Percentiles rank a stretch among this genome's conserved stretches.
phyloP scores from a whole-genome alignment of 2,888 invertebrate genomes.

The Atherix ibis region DNA sequence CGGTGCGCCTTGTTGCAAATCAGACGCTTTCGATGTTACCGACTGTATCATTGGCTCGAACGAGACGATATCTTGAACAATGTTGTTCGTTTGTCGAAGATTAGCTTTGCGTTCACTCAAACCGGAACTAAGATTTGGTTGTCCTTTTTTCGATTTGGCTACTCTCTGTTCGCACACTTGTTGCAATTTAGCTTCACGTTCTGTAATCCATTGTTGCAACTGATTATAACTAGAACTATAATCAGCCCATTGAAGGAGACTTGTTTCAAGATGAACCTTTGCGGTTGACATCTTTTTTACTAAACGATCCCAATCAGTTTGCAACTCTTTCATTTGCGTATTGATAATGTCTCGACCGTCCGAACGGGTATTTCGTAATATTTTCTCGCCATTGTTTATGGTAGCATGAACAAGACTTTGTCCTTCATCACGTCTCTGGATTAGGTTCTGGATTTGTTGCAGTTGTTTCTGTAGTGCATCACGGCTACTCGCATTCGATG shows the following conservation, averaged over 20 bases:
- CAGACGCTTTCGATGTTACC: slow-evolving; percentile 83
- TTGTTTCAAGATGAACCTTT: slow-evolving; percentile 80
- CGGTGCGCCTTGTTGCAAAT: slow-evolving; percentile 77
- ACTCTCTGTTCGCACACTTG: slow-evolving; percentile 78
- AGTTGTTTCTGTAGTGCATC: slow-evolving; percentile 70
- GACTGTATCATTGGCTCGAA: slow-evolving; percentile 96
- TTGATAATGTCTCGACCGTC: slow-evolving; percentile 81
- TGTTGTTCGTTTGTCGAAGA: slow-evolving; percentile 78
- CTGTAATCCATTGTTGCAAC: slow-evolving; percentile 86
- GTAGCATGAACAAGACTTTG: slow-evolving; percentile 75
- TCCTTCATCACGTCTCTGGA: slow-evolving; percentile 70
- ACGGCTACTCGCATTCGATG: slow-evolving; percentile 60
- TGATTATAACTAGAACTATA: slow-evolving; percentile 88
- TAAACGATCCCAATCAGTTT: slow-evolving; percentile 81
- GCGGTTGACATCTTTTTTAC: slow-evolving; percentile 83
- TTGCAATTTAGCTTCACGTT: slow-evolving; percentile 80
- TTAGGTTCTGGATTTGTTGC: slow-evolving; percentile 61
- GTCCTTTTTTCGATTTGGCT: slow-evolving; percentile 59
- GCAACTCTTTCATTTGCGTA: slow-evolving; percentile 72
- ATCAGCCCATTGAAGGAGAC: slow-evolving; percentile 87
- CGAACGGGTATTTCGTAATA: slow-evolving; percentile 69
- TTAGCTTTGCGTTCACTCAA: slow-evolving; percentile 78
- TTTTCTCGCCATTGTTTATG: slow-evolving; percentile 81
- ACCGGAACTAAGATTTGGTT: slow-evolving; percentile 60
- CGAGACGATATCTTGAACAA: slow-evolving; percentile 91